phyloP scores from a whole-genome alignment of 2,113 vertebrate genomes.

The Chlorodrepanis virens region DNA sequence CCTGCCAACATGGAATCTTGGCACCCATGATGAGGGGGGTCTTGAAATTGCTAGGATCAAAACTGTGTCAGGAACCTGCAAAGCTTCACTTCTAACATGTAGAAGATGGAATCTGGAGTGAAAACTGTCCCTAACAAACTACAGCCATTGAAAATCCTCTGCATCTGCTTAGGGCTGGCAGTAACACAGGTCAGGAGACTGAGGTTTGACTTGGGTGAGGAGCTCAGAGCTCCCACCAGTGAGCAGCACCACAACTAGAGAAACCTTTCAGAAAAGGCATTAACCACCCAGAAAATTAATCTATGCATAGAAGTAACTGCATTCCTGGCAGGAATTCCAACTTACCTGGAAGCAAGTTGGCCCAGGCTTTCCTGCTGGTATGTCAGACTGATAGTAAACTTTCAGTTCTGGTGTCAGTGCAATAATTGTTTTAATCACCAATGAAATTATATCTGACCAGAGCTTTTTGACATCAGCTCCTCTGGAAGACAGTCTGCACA shows the following conservation, averaged over 20 bases:
- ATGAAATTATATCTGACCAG: constrained; percentile 95
- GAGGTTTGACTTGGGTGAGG: not conserved
- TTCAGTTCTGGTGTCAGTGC: constrained; percentile 93
- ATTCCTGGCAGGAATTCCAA: not conserved
- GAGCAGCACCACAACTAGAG: not conserved
- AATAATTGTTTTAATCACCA: constrained; percentile 95
- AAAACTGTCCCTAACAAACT: not conserved
- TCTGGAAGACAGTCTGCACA: constrained; percentile 85
- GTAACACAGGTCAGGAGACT: not conserved
- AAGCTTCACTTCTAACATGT: not conserved
- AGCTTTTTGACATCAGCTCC: constrained; percentile 92
- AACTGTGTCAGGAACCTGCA: not conserved
- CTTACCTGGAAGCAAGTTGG: constrained; percentile 96
- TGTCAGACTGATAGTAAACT: constrained; percentile 92
- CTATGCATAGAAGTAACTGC: not conserved
- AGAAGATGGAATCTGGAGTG: not conserved
- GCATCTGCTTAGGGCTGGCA: not conserved
- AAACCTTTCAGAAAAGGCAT: not conserved
- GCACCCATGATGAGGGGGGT: not conserved
- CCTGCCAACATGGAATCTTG: not conserved
- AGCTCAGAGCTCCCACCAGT: not conserved
- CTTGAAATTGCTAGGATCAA: not conserved
- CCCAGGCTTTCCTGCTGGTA: constrained; percentile 91
- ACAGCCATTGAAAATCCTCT: not conserved
- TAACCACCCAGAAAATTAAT: not conserved